phyloP scores from a whole-genome alignment of 1,140 invertebrate genomes.

The Dendroctonus ponderosae region DNA sequence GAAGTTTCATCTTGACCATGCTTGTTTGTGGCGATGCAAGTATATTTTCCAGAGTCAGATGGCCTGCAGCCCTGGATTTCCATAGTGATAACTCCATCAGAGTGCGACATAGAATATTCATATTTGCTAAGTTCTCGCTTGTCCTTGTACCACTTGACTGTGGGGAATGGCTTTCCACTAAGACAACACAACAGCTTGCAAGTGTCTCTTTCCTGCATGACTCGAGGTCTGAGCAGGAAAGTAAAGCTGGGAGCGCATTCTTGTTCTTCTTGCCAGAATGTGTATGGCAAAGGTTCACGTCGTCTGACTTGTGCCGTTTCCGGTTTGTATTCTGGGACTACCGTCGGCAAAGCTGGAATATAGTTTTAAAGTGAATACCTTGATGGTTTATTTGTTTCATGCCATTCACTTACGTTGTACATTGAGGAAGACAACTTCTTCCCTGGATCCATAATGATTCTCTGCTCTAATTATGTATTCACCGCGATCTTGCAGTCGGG shows the following conservation, averaged over 20 bases:
- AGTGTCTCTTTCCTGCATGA: slow-evolving; percentile 92
- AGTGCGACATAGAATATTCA: slow-evolving; percentile 84
- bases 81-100: slow-evolving; percentile 92
- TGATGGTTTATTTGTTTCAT: neutral
- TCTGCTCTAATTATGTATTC: slow-evolving; percentile 97
- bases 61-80: slow-evolving; percentile 94
- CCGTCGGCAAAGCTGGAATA: slow-evolving; percentile 72
- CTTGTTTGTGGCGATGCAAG: slow-evolving; percentile 86
- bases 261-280: slow-evolving; percentile 84
- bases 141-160: slow-evolving; percentile 92
- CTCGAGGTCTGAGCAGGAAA: slow-evolving; percentile 94
- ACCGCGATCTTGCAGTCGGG: slow-evolving; percentile 91
- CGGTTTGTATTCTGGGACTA: slow-evolving; percentile 73
- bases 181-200: slow-evolving; percentile 98
- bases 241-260: slow-evolving; percentile 92
- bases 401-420: slow-evolving; percentile 79
- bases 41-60: slow-evolving; percentile 94
- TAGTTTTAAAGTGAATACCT: slow-evolving; percentile 14
- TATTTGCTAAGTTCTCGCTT: slow-evolving; percentile 85
- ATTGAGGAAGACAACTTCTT: slow-evolving; percentile 96
- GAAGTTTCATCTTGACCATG: slow-evolving; percentile 93
- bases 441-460: slow-evolving; percentile 94
- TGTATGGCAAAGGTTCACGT: slow-evolving; percentile 78
- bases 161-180: slow-evolving; percentile 88
- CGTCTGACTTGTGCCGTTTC: slow-evolving; percentile 71